A percentile compares a stretch with the other conserved stretches of the same genome.
These are phyloP conservation scores for Turritopsis dohrnii DNA, from an alignment of 30 jellyfish, hydroid and myxozoan species.

Conservation along the genomic window DNA sequence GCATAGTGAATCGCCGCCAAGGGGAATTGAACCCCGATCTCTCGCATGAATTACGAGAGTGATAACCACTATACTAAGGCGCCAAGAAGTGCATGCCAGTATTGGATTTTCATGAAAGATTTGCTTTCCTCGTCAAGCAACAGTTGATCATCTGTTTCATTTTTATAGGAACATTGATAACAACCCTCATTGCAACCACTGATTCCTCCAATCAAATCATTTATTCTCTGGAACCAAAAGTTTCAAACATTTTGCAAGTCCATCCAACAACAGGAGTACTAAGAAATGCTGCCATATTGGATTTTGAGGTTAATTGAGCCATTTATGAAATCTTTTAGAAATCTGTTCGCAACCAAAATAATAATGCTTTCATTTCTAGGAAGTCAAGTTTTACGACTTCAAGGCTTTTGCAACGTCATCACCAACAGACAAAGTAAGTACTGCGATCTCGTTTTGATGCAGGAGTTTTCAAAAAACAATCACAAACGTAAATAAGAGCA, in stretches of 20 bases:
- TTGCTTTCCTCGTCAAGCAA: too few species aligned
- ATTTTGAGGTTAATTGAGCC: constrained; percentile 4
- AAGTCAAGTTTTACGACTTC: neutral
- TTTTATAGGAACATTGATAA: neutral
- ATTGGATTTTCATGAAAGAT: too few species aligned
- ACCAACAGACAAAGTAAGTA: neutral
- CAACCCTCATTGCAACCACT: constrained; percentile 1
- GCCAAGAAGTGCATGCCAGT: too few species aligned
- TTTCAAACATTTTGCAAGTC: neutral
- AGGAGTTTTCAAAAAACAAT: neutral
- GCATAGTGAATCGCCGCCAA: too few species aligned
- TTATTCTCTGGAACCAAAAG: neutral
- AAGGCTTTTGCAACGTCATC: constrained; percentile 10
- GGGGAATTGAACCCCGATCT: too few species aligned
- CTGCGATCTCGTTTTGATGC: neutral
- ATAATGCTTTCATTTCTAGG: neutral
- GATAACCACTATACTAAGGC: too few species aligned
- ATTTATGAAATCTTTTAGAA: neutral
- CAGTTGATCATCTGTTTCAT: neutral
- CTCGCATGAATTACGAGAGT: too few species aligned
- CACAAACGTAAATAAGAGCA: too few species aligned
- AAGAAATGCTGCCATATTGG: neutral
- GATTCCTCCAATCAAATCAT: neutral
- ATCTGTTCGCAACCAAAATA: neutral
- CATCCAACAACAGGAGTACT: constrained; percentile 1